Base-by-base conservation (phyloP, 2,888 invertebrate species). In the Tipula vernalis region DNA sequence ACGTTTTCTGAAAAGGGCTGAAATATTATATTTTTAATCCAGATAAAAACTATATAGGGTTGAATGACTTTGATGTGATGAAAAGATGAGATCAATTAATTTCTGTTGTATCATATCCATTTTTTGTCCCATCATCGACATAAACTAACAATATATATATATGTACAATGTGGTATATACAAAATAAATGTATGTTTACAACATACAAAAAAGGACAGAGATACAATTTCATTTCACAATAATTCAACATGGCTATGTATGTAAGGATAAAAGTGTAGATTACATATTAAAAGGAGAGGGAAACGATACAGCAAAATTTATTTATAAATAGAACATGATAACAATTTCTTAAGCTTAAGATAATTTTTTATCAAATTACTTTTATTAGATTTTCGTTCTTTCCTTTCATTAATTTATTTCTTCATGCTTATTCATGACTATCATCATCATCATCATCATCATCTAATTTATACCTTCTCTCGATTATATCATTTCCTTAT, bases 361-460 rank as follows among this genome's bases (percentile, higher is more conserved):
- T 71, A 71, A 71, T 71, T 71, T 28, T 28, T 71, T 71, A 71
- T 71, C 71, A 71, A 71, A 71, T 71, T 71, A 71, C 8, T 71
- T 71, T 71, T 71, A 71, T 71, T 71, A 71, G 28, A 71, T 71
- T 71, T 71, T 71, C 71, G 71, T 71, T 71, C 18, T 71, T 71
- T 71, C 28, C 71, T 71, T 71, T 71, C 71, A 71, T 71, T 71
- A 71, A 71, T 71, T 71, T 71, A 71, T 71, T 71, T 71, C 71
- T 71, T 71, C 71, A 71, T 71, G 71, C 71, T 71, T 71, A 71
- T 71, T 71, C 71, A 71, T 71, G 71, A 71, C 71, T 71, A 71
- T 71, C 71, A 71, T 28, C 71, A 57, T 57, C 57, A 57, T 57
- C 28, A 28, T 28, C 28, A 28, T 28, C 57, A 71, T 71, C 71